Evolutionary conservation across 1,140 invertebrate genomes (phyloP), one percentile per base, ranked within the genome.

Genomic region (Tetramorium parvispinum): DNA sequence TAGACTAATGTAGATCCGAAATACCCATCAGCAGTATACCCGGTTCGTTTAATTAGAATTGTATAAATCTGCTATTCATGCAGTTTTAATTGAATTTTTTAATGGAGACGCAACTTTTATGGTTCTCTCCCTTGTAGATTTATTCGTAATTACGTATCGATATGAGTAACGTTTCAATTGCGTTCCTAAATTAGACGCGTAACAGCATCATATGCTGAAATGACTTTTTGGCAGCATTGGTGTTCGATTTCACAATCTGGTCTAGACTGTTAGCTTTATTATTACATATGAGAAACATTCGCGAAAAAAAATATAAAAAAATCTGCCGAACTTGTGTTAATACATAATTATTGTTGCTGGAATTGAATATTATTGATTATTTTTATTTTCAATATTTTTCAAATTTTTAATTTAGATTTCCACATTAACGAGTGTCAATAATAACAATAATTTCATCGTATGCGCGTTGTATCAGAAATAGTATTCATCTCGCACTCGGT

Each of bases 401-500:
- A 18, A 66, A 11, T 46, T 59, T 37, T 65, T 6, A 0, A 13
- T 16, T 37, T 27, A 21, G 13, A 68, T 43, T 66, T 43, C 16
- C 24, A 75, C 13, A 32, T 11, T 32, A 32, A 10, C 21, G 37
- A 46, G 65, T 2, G 16, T 81, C 70, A 82, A 40, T 82, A 53
- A 82, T 46, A 82, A 59, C 46, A 73, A 73, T 49, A 73, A 59
- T 82, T 82, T 82, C 49, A 53, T 8, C 18, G 18, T 21, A 82
- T n/a, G 37, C 66, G 32, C 59, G 6, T 32, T 27, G 51, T 10
- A 24, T 24, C 51, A 55, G 53, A 85, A 86, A 86, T 81, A 82
- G 71, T 86, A 61, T 86, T 66, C 63, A 65, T 57, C 24, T 86
- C 46, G 83, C 53, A 37, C 32, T 51, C 68, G 53, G n/a, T 24